These are phyloP conservation scores for Tholera decimalis DNA, from an alignment of 2,888 invertebrate genomes.

Conservation along the genomic window DNA sequence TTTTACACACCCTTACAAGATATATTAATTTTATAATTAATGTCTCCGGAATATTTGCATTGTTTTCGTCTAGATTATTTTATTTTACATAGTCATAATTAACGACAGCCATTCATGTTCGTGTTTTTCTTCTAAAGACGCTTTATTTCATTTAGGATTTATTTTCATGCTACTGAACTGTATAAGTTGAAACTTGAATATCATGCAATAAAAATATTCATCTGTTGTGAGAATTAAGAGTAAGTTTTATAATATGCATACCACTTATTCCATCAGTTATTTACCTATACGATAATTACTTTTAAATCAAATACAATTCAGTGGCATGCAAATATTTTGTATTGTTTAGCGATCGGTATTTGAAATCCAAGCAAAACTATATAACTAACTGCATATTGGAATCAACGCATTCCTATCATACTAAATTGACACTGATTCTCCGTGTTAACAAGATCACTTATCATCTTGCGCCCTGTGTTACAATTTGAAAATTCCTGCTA, in stretches of 20 bases:
- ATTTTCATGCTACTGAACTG: constrained; percentile 10
- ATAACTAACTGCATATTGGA: constrained; percentile 27
- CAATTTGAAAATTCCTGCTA: constrained; percentile 67
- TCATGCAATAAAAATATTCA: too few relatives aligned
- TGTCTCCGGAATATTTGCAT: constrained; percentile 48
- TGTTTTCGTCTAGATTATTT: constrained; percentile 45
- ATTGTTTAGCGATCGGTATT: constrained; percentile 11
- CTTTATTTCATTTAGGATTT: not conserved
- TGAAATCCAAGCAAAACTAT: constrained; percentile 44
- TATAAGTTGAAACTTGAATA: too few relatives aligned
- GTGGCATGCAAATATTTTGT: not conserved
- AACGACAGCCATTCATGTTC: constrained; percentile 14
- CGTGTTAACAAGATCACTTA: constrained; percentile 73
- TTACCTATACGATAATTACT: too few relatives aligned
- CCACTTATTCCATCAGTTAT: too few relatives aligned
- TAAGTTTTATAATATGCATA: too few relatives aligned
- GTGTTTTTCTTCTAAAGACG: not conserved
- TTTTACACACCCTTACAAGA: constrained; percentile 58
- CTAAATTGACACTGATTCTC: constrained; percentile 70
- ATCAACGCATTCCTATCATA: constrained; percentile 50
- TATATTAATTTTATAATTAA: constrained; percentile 39
- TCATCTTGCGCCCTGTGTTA: constrained; percentile 80
- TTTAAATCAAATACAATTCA: constrained; percentile 13
- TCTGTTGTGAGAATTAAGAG: too few relatives aligned
- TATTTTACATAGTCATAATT: constrained; percentile 27